Conservation (phyloP, 2,113 vertebrate genomes). For the Brachirus orientalis region DNA sequence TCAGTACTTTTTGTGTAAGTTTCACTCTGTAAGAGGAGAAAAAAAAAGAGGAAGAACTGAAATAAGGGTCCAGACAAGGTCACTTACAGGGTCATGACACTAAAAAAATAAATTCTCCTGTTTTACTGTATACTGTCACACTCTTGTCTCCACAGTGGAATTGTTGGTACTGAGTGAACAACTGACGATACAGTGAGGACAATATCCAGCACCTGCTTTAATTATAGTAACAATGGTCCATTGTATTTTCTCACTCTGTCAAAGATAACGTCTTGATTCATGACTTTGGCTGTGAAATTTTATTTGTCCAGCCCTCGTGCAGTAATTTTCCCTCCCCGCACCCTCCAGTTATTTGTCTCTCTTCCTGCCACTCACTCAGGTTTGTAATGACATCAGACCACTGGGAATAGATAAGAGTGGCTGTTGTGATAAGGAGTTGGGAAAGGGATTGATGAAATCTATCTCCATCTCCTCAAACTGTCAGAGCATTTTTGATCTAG, state of each 20-base stretch:
- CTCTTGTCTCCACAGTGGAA: too few relatives aligned
- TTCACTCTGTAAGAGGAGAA: too few relatives aligned
- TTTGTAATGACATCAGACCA: slow-evolving; percentile 47
- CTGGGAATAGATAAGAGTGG: slow-evolving; percentile 54
- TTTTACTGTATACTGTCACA: too few relatives aligned
- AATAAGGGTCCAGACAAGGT: too few relatives aligned
- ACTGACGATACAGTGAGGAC: too few relatives aligned
- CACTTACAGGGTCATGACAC: too few relatives aligned
- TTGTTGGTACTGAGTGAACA: too few relatives aligned
- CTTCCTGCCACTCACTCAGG: slow-evolving; percentile 13
- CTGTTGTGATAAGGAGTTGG: slow-evolving; percentile 58
- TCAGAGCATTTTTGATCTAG: slow-evolving; percentile 46
- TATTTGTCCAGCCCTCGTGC: slow-evolving; percentile 15
- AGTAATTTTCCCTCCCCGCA: slow-evolving; percentile 6
- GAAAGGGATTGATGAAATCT: slow-evolving; percentile 51
- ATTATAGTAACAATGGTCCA: neutral
- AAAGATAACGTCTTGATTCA: slow-evolving; percentile 24
- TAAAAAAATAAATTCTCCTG: too few relatives aligned
- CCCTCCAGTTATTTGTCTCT: slow-evolving; percentile 35
- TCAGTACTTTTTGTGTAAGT: too few relatives aligned
- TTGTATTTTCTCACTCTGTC: slow-evolving; percentile 4
- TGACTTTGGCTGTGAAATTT: slow-evolving; percentile 29
- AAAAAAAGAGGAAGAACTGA: too few relatives aligned
- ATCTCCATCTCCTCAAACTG: slow-evolving; percentile 58
- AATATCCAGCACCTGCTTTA: too few relatives aligned